phyloP scores from a whole-genome alignment of 2,888 invertebrate species.

The Hololepta plana region DNA sequence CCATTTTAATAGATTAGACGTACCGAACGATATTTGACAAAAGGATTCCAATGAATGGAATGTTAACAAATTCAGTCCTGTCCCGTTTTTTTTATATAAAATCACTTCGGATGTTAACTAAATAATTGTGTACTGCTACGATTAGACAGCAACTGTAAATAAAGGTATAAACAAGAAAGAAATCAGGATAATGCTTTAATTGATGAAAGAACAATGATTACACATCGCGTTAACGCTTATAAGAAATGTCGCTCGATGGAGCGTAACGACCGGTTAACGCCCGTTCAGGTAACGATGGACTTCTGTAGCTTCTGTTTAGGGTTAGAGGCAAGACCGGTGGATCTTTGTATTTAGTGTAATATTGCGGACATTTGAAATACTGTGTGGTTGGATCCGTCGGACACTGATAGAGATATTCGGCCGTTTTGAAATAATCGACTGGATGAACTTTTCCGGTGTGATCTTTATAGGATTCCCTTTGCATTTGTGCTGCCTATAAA shows the following conservation, averaged over 20 bases:
- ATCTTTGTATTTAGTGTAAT: slow-evolving; percentile 38
- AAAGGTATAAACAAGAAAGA: too few species aligned
- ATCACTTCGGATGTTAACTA: too few species aligned
- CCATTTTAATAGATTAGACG: slow-evolving; percentile 25
- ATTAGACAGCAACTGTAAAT: too few species aligned
- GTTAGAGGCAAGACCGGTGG: slow-evolving; percentile 35
- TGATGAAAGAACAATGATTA: too few species aligned
- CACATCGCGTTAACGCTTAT: slow-evolving; percentile 19
- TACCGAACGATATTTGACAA: too few species aligned
- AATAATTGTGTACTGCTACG: too few species aligned
- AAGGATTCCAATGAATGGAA: too few species aligned
- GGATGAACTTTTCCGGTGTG: slow-evolving; percentile 38
- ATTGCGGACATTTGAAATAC: slow-evolving; percentile 34
- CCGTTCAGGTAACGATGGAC: slow-evolving; percentile 35
- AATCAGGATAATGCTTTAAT: too few species aligned
- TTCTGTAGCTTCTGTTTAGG: slow-evolving; percentile 29
- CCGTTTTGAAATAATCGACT: slow-evolving; percentile 34
- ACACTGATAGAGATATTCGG: slow-evolving; percentile 34
- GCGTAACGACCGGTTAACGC: slow-evolving; percentile 37
- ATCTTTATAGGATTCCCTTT: slow-evolving; percentile 43
- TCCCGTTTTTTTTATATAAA: too few species aligned
- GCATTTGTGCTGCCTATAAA: slow-evolving; percentile 35
- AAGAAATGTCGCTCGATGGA: slow-evolving; percentile 34
- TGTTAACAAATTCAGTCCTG: too few species aligned
- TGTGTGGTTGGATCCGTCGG: slow-evolving; percentile 35